Base-by-base conservation (phyloP, 2,113 vertebrate genomes). In the Mastomys natalensis region DNA sequence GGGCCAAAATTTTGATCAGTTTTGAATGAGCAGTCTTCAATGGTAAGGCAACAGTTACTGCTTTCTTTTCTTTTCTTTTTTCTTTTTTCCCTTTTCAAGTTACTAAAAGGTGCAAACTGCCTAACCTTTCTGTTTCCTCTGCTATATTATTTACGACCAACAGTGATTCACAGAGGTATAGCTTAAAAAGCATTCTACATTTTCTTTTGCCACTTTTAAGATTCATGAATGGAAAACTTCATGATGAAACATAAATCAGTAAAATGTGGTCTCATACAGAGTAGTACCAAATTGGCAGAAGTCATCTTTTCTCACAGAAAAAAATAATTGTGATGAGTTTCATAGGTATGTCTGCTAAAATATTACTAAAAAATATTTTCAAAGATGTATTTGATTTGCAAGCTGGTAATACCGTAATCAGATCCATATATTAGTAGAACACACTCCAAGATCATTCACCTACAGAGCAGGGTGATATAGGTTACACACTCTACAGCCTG, bases 21-120 rank as follows among this genome's bases (percentile, higher is more conserved):
- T 87, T 64, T 21, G 85, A 73, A 93, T 95, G 78, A 93, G 45
- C 85, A 95, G 72, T 76, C 70, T 88, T 97, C 87, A 95, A 45
- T 70, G 53, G 51, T 68, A 85, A 95, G 13, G 16, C 6, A 68
- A 62, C 37, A 37, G 51, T 34, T n/a, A 66, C 21, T 84, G 12
- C 53, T 84, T 95, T 77, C 19, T 55, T 55, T 77, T 3, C 2
- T 21, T 62, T 8, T 26, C 60, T 64, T 22, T 76, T 43, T 5
- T 7, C 24, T 31, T 51, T 43, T 8, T 45, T 91, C 31, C 1
- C 4, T 45, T 34, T 37, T 29, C 26, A 62, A 84, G 74, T 40
- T 76, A 74, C 3, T 90, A 40, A 58, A 58, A 89, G 93, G 40
- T 53, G 76, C 58, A 92, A 58, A 77, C 81, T 58, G 53, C 43